These are phyloP conservation scores for Porites cylindrica DNA, from an alignment of 92 coral and sea anemone genomes.

Conservation along the genomic window DNA sequence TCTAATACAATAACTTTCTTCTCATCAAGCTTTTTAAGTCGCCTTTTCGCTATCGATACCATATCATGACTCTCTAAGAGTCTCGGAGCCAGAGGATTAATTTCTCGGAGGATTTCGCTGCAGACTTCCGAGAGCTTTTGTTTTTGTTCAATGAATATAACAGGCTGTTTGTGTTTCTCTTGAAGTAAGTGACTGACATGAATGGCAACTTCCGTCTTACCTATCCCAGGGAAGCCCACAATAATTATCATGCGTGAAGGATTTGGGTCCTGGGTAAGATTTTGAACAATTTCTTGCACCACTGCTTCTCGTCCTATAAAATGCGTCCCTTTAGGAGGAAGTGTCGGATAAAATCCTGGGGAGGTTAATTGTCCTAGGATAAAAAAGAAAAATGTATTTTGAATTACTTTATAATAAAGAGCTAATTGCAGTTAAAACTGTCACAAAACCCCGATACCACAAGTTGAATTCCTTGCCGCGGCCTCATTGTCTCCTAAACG, in stretches of 20 bases:
- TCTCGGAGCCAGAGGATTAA: too few species aligned
- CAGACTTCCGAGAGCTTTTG: conserved; percentile 10
- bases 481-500: too few species aligned
- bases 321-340: neutral
- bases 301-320: neutral
- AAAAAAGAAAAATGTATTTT: neutral
- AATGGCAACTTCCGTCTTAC: conserved; percentile 57
- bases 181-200: conserved; percentile 45
- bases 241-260: conserved; percentile 8
- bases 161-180: neutral
- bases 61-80: conserved; percentile 24
- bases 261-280: neutral
- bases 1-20: too few species aligned
- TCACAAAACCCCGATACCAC: too few species aligned
- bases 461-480: too few species aligned
- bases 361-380: neutral
- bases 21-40: too few species aligned
- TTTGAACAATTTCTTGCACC: neutral
- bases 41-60: conserved; percentile 13
- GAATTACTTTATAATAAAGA: too few species aligned
- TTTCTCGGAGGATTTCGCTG: conserved; percentile 22
- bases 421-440: too few species aligned
- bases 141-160: conserved; percentile 24
- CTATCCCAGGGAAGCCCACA: conserved; percentile 51
- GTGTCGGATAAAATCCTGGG: neutral